These are phyloP conservation scores for Smittia sp. DNA, from an alignment of 2,888 invertebrate species.

Conservation along the genomic window DNA sequence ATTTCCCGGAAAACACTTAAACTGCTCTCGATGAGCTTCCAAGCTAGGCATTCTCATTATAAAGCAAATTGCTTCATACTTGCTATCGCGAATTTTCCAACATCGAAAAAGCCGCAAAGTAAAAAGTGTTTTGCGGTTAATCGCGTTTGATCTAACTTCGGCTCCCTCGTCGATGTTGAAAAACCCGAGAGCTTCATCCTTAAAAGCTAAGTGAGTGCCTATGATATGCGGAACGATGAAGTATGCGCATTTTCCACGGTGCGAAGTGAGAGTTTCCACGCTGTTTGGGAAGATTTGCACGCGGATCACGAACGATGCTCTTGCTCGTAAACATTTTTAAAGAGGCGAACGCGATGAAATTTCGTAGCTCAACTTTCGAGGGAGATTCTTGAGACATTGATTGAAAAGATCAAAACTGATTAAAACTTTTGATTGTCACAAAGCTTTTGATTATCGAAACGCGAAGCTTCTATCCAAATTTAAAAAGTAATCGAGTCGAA, in stretches of 20 bases:
- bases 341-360: background rate
- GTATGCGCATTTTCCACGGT: background rate
- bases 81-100: background rate
- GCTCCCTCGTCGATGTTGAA: background rate
- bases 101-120: background rate
- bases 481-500: background rate
- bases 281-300: background rate
- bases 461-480: background rate
- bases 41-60: background rate
- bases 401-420: conserved; percentile 2
- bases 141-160: background rate
- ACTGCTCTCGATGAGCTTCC: background rate
- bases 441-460: background rate
- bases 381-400: background rate
- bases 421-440: background rate
- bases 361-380: background rate
- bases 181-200: background rate
- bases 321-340: background rate
- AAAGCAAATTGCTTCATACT: background rate
- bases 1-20: background rate
- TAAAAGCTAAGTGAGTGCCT: background rate
- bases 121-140: background rate
- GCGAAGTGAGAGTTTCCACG: background rate
- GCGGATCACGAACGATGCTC: background rate
- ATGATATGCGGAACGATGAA: background rate